Conservation (phyloP, 2,797 vertebrate species). For the Rhinogobio ventralis region DNA sequence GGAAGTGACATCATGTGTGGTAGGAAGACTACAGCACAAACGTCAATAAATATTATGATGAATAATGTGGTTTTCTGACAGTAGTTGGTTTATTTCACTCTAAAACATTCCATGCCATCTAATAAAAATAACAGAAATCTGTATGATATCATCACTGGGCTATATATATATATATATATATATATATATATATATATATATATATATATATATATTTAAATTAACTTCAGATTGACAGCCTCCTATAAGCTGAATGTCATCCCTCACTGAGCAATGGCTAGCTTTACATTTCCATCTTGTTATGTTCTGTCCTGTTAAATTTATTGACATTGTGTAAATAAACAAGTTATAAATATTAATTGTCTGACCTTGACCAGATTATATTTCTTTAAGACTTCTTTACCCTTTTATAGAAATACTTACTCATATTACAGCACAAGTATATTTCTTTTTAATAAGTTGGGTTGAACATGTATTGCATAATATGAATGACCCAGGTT, state of each 20-base stretch:
- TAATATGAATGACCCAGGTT: neutral
- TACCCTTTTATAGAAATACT: neutral
- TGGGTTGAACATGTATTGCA: neutral
- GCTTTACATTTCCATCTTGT: neutral
- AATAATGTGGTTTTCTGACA: neutral
- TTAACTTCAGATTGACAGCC: neutral
- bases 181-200: too few relatives aligned
- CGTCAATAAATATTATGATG: neutral
- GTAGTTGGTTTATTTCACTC: neutral
- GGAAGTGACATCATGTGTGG: constrained; percentile 13
- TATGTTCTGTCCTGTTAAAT: neutral
- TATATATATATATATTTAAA: too few relatives aligned
- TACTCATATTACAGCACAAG: constrained; percentile 1
- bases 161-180: too few relatives aligned
- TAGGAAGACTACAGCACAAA: neutral
- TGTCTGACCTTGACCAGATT: neutral
- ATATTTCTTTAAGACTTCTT: neutral
- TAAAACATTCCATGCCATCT: neutral
- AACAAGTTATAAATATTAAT: neutral
- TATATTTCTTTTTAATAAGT: neutral
- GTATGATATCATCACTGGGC: neutral
- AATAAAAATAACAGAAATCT: neutral
- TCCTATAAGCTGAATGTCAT: neutral
- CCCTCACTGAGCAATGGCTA: neutral
- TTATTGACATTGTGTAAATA: neutral